Percentiles rank a stretch among this genome's conserved stretches.
phyloP scores from a whole-genome alignment of 2,888 invertebrate genomes.

The Coenonympha arcania region DNA sequence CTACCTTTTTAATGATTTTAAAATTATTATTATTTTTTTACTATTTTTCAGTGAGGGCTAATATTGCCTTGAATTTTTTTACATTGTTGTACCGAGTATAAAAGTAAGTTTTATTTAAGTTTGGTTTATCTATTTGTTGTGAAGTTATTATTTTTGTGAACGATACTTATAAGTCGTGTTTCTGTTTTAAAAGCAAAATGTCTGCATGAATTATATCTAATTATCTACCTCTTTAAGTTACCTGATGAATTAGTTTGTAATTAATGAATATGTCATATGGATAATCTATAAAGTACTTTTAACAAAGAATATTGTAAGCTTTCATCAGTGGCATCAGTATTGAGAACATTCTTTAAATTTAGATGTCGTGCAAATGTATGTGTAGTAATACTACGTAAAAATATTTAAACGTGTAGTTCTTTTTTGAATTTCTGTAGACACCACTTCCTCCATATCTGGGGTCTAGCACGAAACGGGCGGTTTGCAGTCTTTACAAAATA shows the following conservation, averaged over 20 bases:
- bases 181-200: neutral
- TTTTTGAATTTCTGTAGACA: too few relatives aligned
- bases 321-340: neutral
- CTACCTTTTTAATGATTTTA: too few relatives aligned
- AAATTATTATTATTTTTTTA: too few relatives aligned
- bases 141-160: too few relatives aligned
- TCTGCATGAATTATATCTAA: constrained; percentile 34
- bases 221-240: constrained; percentile 47
- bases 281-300: constrained; percentile 1
- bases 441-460: too few relatives aligned
- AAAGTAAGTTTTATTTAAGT: too few relatives aligned
- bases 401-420: neutral
- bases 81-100: too few relatives aligned
- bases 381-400: neutral
- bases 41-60: too few relatives aligned
- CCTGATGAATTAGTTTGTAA: constrained; percentile 31
- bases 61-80: too few relatives aligned
- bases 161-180: neutral
- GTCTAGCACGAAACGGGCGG: too few relatives aligned
- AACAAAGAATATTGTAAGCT: neutral
- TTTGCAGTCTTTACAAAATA: too few relatives aligned
- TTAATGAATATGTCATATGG: neutral
- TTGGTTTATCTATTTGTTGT: too few relatives aligned
- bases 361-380: constrained; percentile 1
- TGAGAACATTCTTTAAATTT: neutral